These are phyloP conservation scores for Pantala flavescens DNA, from an alignment of 1,140 invertebrate species.

Conservation along the genomic window DNA sequence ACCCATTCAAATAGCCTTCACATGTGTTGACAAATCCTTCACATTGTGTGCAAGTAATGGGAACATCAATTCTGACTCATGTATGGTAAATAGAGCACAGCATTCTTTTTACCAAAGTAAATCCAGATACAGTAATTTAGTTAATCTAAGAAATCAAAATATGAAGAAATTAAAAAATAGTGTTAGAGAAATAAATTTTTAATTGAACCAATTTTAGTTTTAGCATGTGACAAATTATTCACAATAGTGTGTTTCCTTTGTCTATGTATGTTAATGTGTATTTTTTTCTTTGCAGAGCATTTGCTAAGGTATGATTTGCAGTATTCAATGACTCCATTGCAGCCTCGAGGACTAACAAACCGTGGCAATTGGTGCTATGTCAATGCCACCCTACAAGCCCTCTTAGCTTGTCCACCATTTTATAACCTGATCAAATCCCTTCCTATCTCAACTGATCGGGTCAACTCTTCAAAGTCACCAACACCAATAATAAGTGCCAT, in stretches of 20 bases:
- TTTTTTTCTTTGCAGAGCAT: conserved; percentile 49
- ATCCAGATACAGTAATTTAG: no score
- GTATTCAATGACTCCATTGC: conserved; percentile 56
- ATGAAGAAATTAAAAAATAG: neutral
- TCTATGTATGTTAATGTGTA: conserved; percentile 20
- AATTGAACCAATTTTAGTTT: no score
- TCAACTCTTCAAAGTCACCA: conserved; percentile 41
- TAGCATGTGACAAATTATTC: no score
- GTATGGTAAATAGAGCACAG: neutral
- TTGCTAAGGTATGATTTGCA: conserved; percentile 59
- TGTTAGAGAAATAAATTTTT: neutral
- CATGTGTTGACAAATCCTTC: neutral
- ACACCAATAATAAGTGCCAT: conserved; percentile 86
- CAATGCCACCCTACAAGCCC: conserved; percentile 81
- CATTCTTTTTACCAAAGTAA: no score
- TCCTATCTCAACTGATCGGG: conserved; percentile 34
- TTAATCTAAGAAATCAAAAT: no score
- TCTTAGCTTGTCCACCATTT: conserved; percentile 86
- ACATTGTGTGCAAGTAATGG: neutral
- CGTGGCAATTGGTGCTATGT: conserved; percentile 92
- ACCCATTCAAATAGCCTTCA: neutral
- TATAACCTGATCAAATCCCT: conserved; percentile 73
- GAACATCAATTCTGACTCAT: neutral
- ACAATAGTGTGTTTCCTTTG: neutral
- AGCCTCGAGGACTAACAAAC: conserved; percentile 81